phyloP scores from a whole-genome alignment of 1,140 invertebrate species.

The Oryctes rhinoceros region DNA sequence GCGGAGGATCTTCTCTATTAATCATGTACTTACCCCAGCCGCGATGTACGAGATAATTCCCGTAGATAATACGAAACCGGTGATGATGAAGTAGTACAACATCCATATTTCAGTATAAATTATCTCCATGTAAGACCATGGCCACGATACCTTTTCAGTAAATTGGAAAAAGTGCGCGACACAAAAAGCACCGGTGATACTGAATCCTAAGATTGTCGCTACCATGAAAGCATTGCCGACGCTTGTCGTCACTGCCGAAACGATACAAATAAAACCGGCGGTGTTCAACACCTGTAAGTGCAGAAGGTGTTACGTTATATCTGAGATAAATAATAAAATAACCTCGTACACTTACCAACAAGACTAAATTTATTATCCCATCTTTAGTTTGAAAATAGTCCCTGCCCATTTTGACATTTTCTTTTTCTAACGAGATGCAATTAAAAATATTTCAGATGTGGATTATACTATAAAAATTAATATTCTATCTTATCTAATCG shows the following conservation, averaged over 20 bases:
- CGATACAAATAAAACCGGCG: neutral
- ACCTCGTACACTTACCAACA: neutral
- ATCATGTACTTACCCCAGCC: neutral
- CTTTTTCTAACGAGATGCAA: neutral
- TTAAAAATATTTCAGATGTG: neutral
- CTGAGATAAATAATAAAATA: neutral
- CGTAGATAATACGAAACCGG: neutral
- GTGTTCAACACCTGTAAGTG: neutral
- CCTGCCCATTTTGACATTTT: neutral
- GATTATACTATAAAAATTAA: neutral
- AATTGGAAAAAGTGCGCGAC: neutral
- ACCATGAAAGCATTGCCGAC: neutral
- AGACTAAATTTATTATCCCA: constrained; percentile 2
- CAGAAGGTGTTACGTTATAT: neutral
- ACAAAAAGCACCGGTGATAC: neutral
- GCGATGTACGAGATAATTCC: neutral
- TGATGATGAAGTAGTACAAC: neutral
- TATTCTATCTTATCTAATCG: constrained; percentile 11
- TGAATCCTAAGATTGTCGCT: neutral
- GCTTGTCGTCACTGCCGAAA: neutral
- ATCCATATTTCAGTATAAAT: constrained; percentile 23
- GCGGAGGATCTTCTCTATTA: too few species aligned
- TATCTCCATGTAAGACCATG: constrained; percentile 10
- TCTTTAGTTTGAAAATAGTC: constrained; percentile 22
- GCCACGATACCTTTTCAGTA: neutral